Conservation (phyloP, 2,797 vertebrate genomes). For the Myotis vivesi region DNA sequence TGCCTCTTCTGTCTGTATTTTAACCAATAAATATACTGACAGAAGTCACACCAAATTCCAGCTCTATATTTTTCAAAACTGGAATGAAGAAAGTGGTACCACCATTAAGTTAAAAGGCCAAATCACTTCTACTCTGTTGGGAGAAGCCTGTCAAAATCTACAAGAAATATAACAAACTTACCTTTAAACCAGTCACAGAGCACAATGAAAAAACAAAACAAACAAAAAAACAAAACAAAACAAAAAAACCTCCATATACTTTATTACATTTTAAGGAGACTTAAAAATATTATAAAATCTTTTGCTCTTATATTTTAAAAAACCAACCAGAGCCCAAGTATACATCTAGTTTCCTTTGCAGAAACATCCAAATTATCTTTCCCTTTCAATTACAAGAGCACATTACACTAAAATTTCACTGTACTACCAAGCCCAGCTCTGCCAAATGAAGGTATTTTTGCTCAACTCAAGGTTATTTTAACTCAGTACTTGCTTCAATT, state of each 20-base stretch:
- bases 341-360: slow-evolving; percentile 64
- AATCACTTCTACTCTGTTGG: slow-evolving; percentile 87
- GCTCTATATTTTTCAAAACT: background rate
- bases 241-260: slow-evolving; percentile 58
- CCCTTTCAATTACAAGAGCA: slow-evolving; percentile 68
- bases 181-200: slow-evolving; percentile 80
- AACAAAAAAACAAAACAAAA: too few relatives aligned
- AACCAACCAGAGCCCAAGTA: slow-evolving; percentile 62
- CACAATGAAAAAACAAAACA: slow-evolving; percentile 48
- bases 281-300: slow-evolving; percentile 53
- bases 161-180: slow-evolving; percentile 80
- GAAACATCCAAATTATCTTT: slow-evolving; percentile 63
- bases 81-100: slow-evolving; percentile 49
- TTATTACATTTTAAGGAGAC: slow-evolving; percentile 55
- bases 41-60: slow-evolving; percentile 53
- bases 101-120: slow-evolving; percentile 55
- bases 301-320: slow-evolving; percentile 59
- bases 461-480: slow-evolving; percentile 66
- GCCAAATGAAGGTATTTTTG: slow-evolving; percentile 54
- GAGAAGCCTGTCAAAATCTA: slow-evolving; percentile 86
- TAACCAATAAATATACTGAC: background rate
- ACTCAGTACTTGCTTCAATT: slow-evolving; percentile 49
- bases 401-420: slow-evolving; percentile 85
- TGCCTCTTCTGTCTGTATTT: slow-evolving; percentile 72
- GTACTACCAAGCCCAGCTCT: slow-evolving; percentile 68